phyloP scores from a whole-genome alignment of 2,888 invertebrate species.

The Hymenopus coronatus region DNA sequence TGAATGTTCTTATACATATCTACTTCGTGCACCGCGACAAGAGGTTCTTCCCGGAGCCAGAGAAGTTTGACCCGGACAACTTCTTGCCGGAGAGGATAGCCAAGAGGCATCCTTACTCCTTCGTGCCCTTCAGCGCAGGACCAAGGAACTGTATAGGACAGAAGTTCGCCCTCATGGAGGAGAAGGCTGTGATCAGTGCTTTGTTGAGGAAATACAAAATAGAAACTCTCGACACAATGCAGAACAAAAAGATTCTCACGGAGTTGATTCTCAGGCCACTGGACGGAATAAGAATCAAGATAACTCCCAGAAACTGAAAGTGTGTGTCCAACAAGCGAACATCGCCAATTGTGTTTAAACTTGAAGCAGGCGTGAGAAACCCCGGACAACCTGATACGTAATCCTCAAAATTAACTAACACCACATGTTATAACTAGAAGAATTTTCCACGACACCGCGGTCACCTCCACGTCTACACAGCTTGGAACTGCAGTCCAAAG shows the following conservation, averaged over 20 bases:
- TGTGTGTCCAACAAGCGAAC: no score
- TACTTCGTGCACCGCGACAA: neutral
- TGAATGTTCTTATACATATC: neutral
- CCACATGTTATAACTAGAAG: no score
- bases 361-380: no score
- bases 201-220: conserved; percentile 29
- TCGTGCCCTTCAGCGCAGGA: neutral
- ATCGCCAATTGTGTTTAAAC: no score
- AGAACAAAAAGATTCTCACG: neutral
- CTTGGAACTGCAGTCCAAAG: no score
- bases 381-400: no score
- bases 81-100: conserved; percentile 23
- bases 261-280: conserved; percentile 20
- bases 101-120: conserved; percentile 41
- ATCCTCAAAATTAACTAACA: no score
- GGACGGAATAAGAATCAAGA: neutral
- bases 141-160: conserved; percentile 44
- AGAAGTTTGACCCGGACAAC: neutral
- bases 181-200: conserved; percentile 38
- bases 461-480: no score
- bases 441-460: no score
- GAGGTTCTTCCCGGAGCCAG: neutral
- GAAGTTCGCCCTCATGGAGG: conserved; percentile 39
- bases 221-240: neutral
- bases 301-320: neutral